Percentiles rank a stretch among this genome's conserved stretches.
Conservation (phyloP, 2,797 vertebrate species). For the Calcarius lapponicus region DNA sequence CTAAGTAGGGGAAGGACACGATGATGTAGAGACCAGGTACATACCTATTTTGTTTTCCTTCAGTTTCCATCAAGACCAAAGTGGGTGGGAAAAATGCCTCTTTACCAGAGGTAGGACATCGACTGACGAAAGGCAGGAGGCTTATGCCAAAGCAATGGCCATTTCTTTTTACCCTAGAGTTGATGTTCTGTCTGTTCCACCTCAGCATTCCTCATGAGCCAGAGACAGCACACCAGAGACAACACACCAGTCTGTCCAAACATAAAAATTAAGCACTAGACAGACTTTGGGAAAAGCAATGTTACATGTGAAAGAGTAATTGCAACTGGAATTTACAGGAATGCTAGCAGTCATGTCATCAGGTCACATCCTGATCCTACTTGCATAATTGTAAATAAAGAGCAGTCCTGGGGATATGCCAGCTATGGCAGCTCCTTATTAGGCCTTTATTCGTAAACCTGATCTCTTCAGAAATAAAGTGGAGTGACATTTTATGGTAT, state of each 20-base stretch:
- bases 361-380: conserved; percentile 3
- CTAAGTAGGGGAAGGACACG: not conserved
- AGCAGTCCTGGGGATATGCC: not conserved
- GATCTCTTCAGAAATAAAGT: conserved; percentile 16
- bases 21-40: conserved; percentile 53
- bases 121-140: conserved; percentile 62
- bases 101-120: not conserved
- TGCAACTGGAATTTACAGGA: conserved; percentile 32
- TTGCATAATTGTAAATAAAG: not conserved
- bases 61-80: conserved; percentile 13
- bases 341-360: conserved; percentile 24
- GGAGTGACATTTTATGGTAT: not conserved
- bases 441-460: not conserved
- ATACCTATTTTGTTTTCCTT: conserved; percentile 51
- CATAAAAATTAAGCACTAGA: conserved; percentile 29
- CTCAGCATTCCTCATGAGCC: conserved; percentile 1
- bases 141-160: not conserved
- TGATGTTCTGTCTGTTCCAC: conserved; percentile 32
- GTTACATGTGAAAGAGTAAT: conserved; percentile 28
- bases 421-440: not conserved
- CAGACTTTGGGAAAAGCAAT: conserved; percentile 45
- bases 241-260: conserved; percentile 12
- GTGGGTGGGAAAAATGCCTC: conserved; percentile 29
- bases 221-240: conserved; percentile 39
- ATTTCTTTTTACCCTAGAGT: conserved; percentile 10